Evolutionary conservation across 2,888 invertebrate genomes (phyloP), one percentile per base, ranked within the genome.

Genomic region (Lasioglossum villosulum): DNA sequence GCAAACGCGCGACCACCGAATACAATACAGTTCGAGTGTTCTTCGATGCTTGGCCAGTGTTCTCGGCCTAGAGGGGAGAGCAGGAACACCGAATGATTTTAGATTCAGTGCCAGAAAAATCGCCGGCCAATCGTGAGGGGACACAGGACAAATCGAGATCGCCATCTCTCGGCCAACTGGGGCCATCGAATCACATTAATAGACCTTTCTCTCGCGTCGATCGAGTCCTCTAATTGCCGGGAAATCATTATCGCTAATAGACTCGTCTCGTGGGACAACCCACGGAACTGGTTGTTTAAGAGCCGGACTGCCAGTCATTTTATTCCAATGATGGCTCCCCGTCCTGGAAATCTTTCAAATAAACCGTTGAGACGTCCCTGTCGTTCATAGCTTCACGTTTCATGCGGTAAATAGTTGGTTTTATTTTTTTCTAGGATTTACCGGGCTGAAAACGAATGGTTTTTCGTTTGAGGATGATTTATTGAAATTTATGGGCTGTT

Each of bases 61-160:
- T 10, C n/a, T 52, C 59, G 27, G 34, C 42, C 8, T 4, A 48
- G 39, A 42, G 30, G 12, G 45, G 37, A 8, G 68, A 42, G 66
- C 66, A n/a, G 39, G 74, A 56, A 76, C 59, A 75, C 82, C 68
- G 78, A 81, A 84, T 80, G 88, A 89, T 86, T 88, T 89, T 82
- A 81, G 86, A 89, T 75, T 71, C 81, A 56, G 70, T 86, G 89
- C 89, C 89, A 89, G 79, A 88, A 89, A 84, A 83, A 89, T 82
- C 78, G 48, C 56, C 79, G 83, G 76, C 88, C 90, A 87, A 90
- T 87, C 89, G 75, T 66, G 78, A 75, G 77, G 75, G 84, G 77
- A 87, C 80, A 75, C 78, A 77, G 86, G 84, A 86, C 87, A 87
- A 88, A 89, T 91, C 89, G 86, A 86, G 89, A 89, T 86, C 87